Evolutionary conservation across 2,888 invertebrate species (phyloP), one percentile per base, ranked within the genome.

Genomic region (Nomada fucata): DNA sequence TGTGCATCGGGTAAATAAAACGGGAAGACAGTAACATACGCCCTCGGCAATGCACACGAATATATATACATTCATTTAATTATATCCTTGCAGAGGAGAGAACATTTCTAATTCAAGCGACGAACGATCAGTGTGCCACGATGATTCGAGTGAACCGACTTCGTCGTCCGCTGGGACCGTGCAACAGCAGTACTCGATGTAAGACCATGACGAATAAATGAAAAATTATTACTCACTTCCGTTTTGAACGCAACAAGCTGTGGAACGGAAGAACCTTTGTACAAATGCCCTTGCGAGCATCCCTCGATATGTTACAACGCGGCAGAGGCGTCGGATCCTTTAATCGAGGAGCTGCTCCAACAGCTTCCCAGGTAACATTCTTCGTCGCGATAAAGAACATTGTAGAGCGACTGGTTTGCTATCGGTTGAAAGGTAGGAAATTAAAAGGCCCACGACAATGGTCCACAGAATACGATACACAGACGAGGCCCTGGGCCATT

Each of bases 401-500:
- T 18, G 20, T 47, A 23, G 18, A 55, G 10, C 42, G 53, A 42
- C 23, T 4, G 18, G 7, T 20, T 26, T 18, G 29, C 11, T 9
- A 29, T 15, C 44, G 44, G n/a, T 15, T 15, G 9, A n/a, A 11
- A 52, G 23, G 5, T n/a, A 9, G 3, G 50, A 13, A 42, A 71
- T 26, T 55, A 29, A 67, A 55, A 50, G n/a, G 5, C 11, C 9
- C 2, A 1, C 11, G 29, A 42, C 2, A 11, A 20, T 44, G 36
- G n/a, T 63, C 5, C n/a, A 18, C 67, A 90, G 88, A 57, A 78
- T 55, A 36, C 68, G 59, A 79, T 42, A 47, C 23, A 69, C 55
- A 42, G 79, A 86, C 20, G 86, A 86, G 59, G 78, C 78, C 11
- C 81, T 76, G 70, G 72, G 73, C 70, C 79, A 85, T 65, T 90